Conservation (phyloP, 2,888 invertebrate species). For the Morpho deidamia region DNA sequence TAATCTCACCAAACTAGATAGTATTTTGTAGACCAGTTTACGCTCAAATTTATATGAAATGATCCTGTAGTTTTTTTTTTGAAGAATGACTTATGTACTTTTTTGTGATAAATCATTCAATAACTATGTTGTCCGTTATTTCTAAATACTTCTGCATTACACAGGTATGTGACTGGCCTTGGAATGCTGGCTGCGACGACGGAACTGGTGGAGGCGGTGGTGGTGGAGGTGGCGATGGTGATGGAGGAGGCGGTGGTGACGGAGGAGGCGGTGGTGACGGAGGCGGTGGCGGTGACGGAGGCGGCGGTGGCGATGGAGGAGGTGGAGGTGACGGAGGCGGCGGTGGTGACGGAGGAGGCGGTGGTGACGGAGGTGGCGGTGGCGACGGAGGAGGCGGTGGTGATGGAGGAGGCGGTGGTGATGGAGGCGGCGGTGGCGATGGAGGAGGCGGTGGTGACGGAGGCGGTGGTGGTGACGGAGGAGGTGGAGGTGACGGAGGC, state of each 20-base stretch:
- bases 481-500: no score
- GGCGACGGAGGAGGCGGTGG: constrained; percentile 8
- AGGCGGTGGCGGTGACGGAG: background rate
- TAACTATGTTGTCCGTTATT: no score
- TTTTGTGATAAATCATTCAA: no score
- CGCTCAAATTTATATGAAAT: no score
- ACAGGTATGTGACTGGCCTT: constrained; percentile 3
- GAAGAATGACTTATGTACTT: no score
- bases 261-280: background rate
- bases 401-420: background rate
- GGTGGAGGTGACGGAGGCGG: background rate
- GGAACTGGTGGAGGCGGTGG: background rate
- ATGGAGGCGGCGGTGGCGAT: background rate
- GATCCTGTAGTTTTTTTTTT: no score
- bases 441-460: background rate
- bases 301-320: background rate
- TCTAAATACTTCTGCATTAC: no score
- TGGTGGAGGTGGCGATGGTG: background rate
- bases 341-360: background rate
- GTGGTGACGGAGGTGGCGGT: background rate
- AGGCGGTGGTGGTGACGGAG: no score
- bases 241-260: constrained; percentile 3
- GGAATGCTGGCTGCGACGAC: background rate
- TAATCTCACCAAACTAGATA: background rate
- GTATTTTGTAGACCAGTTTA: background rate